Conservation (phyloP, 2,113 vertebrate species). For the Lasiurus borealis region DNA sequence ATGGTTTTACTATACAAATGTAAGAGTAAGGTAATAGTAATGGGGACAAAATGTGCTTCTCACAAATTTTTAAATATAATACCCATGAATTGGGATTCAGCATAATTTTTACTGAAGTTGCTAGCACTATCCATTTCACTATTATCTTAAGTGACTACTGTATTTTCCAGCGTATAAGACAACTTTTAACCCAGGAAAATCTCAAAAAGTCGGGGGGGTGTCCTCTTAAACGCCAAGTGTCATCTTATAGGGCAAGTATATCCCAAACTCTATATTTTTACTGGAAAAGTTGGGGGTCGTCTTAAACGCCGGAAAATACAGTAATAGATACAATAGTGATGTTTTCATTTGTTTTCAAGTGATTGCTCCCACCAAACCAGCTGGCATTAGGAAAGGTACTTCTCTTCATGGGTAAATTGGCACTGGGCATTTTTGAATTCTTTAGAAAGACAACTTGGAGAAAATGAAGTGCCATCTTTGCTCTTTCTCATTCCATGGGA, state of each 20-base stretch:
- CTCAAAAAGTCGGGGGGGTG: too few species aligned
- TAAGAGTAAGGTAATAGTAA: neutral
- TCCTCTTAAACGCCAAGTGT: too few species aligned
- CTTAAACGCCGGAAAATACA: too few species aligned
- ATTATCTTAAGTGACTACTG: neutral
- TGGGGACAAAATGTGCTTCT: neutral
- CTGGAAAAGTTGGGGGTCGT: too few species aligned
- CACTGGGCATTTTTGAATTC: neutral
- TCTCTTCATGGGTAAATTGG: neutral
- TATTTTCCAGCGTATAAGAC: too few species aligned
- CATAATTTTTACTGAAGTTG: constrained; percentile 25
- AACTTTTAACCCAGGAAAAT: too few species aligned
- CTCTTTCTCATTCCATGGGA: neutral
- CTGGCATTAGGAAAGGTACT: neutral
- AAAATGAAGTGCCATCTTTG: neutral
- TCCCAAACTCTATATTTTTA: too few species aligned
- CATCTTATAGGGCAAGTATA: too few species aligned
- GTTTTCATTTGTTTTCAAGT: neutral
- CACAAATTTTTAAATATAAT: neutral
- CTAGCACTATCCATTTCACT: neutral
- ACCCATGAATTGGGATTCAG: neutral
- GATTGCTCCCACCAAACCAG: neutral
- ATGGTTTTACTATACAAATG: neutral
- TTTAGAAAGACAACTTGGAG: neutral
- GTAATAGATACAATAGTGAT: neutral